Conservation (phyloP, 1,140 invertebrate genomes). For the Linepithema humile region DNA sequence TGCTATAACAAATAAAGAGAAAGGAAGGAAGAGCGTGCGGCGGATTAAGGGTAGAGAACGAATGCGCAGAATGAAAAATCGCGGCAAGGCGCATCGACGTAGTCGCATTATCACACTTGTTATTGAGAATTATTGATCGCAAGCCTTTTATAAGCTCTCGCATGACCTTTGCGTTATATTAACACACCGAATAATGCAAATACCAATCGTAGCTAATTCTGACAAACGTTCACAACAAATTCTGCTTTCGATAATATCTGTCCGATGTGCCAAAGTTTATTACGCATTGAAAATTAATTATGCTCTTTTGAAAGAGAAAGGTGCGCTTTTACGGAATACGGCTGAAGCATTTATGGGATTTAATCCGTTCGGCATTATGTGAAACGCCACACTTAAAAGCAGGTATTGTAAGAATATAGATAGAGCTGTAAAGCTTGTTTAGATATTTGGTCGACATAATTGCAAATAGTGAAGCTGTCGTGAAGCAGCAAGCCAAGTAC, state of each 20-base stretch:
- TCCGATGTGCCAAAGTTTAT: not conserved
- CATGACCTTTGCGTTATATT: not conserved
- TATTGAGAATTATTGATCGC: slow-evolving; percentile 18
- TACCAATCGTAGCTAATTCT: not conserved
- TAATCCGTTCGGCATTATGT: not conserved
- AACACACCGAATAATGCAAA: not conserved
- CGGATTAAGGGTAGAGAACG: not conserved
- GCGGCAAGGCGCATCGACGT: slow-evolving; percentile 4
- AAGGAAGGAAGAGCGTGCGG: not conserved
- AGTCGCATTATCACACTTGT: not conserved
- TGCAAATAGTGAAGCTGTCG: too few relatives aligned
- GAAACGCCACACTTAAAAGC: too few relatives aligned
- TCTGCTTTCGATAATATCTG: not conserved
- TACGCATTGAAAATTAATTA: not conserved
- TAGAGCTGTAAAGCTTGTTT: too few relatives aligned
- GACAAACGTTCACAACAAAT: not conserved
- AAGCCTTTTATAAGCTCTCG: not conserved
- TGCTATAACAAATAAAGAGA: slow-evolving; percentile 45
- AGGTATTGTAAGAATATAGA: too few relatives aligned
- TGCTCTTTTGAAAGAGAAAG: not conserved
- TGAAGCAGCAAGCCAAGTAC: too few relatives aligned
- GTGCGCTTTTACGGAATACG: not conserved
- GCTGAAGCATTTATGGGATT: too few relatives aligned
- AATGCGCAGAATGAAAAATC: slow-evolving; percentile 9
- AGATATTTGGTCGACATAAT: too few relatives aligned